A percentile compares a stretch with the other conserved stretches of the same genome.
Evolutionary conservation across 2,888 invertebrate species (phyloP).

Genomic region (Netelia inedita): DNA sequence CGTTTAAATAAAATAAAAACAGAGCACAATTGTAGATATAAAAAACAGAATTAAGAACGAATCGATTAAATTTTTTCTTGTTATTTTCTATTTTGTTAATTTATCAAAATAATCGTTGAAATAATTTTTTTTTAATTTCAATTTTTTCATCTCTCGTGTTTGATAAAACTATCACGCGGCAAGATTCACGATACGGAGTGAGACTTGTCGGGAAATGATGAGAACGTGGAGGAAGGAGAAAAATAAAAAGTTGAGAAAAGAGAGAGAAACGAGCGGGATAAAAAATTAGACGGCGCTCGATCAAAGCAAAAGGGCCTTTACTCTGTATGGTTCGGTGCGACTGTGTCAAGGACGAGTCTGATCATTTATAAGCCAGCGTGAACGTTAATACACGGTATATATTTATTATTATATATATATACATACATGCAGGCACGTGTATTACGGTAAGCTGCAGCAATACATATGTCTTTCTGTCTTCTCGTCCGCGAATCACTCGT

Average conservation of each 20-base stretch:
- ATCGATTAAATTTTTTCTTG: not conserved
- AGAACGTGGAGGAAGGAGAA: conserved; percentile 28
- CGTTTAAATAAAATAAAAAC: not conserved
- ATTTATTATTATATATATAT: conserved; percentile 32
- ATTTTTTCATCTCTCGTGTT: not conserved
- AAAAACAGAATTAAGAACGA: not conserved
- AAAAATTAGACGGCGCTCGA: conserved; percentile 66
- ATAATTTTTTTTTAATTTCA: not conserved
- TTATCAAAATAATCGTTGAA: not conserved
- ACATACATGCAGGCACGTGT: conserved; percentile 3
- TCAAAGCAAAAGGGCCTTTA: conserved; percentile 68
- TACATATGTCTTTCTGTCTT: conserved; percentile 13
- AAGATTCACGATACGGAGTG: conserved; percentile 16
- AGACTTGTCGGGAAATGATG: conserved; percentile 20
- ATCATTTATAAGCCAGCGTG: conserved; percentile 62
- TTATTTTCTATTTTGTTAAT: not conserved
- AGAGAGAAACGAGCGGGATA: conserved; percentile 57
- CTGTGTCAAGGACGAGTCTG: conserved; percentile 69
- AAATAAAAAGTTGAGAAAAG: conserved; percentile 30
- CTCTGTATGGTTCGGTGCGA: conserved; percentile 60
- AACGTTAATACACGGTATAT: conserved; percentile 39
- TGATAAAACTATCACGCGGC: not conserved
- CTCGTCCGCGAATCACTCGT: conserved; percentile 17
- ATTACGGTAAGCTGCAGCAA: not conserved
- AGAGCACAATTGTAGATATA: not conserved